These are phyloP conservation scores for Eleutherodactylus coqui DNA, from an alignment of 2,797 vertebrate genomes.

Conservation along the genomic window DNA sequence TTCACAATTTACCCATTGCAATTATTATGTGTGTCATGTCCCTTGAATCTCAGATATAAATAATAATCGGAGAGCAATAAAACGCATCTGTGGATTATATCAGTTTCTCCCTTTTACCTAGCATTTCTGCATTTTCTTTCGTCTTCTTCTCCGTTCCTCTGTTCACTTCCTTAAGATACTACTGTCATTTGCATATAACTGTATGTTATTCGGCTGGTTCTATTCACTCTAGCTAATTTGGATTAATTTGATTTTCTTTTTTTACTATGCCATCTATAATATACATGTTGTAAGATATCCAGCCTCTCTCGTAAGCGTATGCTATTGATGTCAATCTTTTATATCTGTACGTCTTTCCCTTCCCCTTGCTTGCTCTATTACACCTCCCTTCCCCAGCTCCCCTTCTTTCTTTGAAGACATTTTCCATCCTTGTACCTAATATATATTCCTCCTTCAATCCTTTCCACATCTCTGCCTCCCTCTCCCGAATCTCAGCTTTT, in stretches of 20 bases:
- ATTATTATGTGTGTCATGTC: slow-evolving; percentile 60
- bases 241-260: neutral
- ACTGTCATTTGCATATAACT: neutral
- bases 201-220: no score
- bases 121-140: neutral
- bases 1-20: slow-evolving; percentile 59
- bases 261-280: neutral
- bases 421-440: neutral
- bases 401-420: neutral
- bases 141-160: neutral
- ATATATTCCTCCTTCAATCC: neutral
- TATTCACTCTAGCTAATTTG: neutral
- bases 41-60: slow-evolving; percentile 50
- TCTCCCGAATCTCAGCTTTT: neutral
- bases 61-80: slow-evolving; percentile 37
- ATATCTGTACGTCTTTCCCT: neutral
- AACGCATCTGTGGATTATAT: slow-evolving; percentile 2
- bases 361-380: neutral
- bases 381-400: neutral
- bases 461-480: neutral
- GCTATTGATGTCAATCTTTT: neutral
- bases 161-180: neutral
- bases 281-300: neutral
- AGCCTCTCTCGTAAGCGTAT: neutral
- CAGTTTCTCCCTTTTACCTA: neutral